Evolutionary conservation across 2,888 invertebrate species (phyloP), one percentile per base, ranked within the genome.

Genomic region (Spodoptera picta): DNA sequence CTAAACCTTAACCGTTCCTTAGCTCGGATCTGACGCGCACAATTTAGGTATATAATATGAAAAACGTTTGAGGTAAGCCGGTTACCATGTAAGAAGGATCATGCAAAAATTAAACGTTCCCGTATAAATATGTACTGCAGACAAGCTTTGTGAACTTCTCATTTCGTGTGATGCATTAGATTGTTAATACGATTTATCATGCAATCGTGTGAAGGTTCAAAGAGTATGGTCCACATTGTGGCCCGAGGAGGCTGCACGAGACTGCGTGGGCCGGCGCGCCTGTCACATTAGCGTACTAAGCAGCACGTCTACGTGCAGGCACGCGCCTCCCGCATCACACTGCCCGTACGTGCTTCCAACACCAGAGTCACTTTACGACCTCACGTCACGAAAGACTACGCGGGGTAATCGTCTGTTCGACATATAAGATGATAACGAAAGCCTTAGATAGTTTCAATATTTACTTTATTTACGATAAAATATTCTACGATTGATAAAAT

Each of bases 211-310:
- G 69, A 68, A 75, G 74, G 79, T 79, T 81, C 72, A 80, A 79
- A 81, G 75, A 77, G 79, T 64, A 73, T 76, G 74, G 62, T 55
- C 55, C 74, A 63, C 65, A 65, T 68, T 79, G 75, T 75, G 75
- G 71, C 75, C 43, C 65, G 49, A 61, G 65, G 59, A 64, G 65
- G 66, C 65, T 56, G 63, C 68, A 63, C 60, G 41, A 65, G 65
- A 45, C 60, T 63, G 51, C 65, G 67, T 68, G 65, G 68, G 65
- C 69, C 66, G 54, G 66, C 67, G 55, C 54, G 76, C 73, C 85
- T 83, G 83, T 82, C 86, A 84, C 85, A 88, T 90, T 90, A 89
- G 83, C 85, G 85, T 83, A 84, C 85, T 90, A 90, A 92, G 83
- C 87, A 90, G 89, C n/a, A n/a, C n/a, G 87, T 85, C 80, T 74